Evolutionary conservation across 2,888 invertebrate species (phyloP), one percentile per base, ranked within the genome.

Genomic region (Xestia rhomboidea): DNA sequence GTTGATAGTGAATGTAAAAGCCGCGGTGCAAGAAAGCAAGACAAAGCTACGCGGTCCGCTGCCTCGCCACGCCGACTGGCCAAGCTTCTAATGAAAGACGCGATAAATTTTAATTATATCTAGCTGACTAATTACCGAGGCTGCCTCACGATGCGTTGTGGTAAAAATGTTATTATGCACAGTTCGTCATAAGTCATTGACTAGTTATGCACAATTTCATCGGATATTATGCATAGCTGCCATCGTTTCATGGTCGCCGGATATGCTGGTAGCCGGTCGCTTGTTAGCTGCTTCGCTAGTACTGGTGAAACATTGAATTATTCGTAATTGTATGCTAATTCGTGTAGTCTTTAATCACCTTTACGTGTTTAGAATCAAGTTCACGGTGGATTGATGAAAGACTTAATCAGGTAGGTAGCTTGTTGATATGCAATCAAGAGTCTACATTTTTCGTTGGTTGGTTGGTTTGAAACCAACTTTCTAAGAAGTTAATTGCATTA

Each of bases 21-120:
- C 73, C 86, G 89, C 84, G 88, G 86, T 86, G 90, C 93, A 94
- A 93, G 94, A 94, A 94, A 95, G 94, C 93, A 93, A 92, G 92
- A 92, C 92, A 90, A 86, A 89, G 90, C 89, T 89, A 86, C 91
- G 85, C 90, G 94, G 90, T 92, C 90, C 87, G 92, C 85, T 91
- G 92, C 76, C 88, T 90, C 92, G 92, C 92, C 91, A 92, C 93
- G 91, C 90, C 90, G 86, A 83, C 83, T 92, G 91, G 89, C 87
- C 92, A 91, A 89, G 90, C 92, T 93, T 92, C 91, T 93, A 94
- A 94, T 94, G 92, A 92, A 94, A 94, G 93, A 94, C 87, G 92
- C 92, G 94, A 94, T 95, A 94, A 93, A 93, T 92, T 93, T 93
- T 95, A 95, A 95, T 95, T 95, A 93, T 91, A 91, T 89, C 90